These are phyloP conservation scores for Phanerotoma sp. DNA, from an alignment of 2,888 invertebrate genomes.

Conservation along the genomic window DNA sequence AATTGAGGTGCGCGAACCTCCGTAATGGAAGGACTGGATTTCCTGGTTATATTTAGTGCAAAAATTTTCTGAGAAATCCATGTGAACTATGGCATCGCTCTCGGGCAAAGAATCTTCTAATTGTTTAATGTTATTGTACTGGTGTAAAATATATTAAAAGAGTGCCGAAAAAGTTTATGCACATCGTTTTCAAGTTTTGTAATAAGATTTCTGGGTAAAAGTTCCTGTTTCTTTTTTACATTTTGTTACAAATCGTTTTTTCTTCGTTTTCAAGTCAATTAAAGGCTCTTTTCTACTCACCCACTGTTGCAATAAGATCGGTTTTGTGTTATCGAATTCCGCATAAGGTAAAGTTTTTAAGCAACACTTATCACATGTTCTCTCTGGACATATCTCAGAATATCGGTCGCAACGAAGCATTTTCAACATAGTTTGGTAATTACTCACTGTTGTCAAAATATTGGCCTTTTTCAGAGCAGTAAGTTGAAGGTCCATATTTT, in stretches of 20 bases:
- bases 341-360: slow-evolving; percentile 2
- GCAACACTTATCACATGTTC: slow-evolving; percentile 11
- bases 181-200: no score
- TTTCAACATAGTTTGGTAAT: neutral
- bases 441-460: slow-evolving; percentile 14
- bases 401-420: slow-evolving; percentile 19
- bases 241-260: slow-evolving; percentile 36
- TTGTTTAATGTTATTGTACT: slow-evolving; percentile 23
- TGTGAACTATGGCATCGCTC: slow-evolving; percentile 36
- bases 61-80: slow-evolving; percentile 53
- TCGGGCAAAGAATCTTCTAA: slow-evolving; percentile 30
- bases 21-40: slow-evolving; percentile 51
- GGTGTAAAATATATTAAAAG: slow-evolving; percentile 28
- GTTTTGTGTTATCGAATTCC: slow-evolving; percentile 9
- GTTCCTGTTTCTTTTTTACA: slow-evolving; percentile 35
- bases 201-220: slow-evolving; percentile 29
- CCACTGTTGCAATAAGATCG: slow-evolving; percentile 10
- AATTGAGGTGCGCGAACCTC: slow-evolving; percentile 45
- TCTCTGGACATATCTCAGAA: slow-evolving; percentile 9
- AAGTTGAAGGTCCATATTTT: slow-evolving; percentile 21
- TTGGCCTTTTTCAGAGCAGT: slow-evolving; percentile 8
- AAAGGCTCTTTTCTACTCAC: neutral
- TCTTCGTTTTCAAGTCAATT: slow-evolving; percentile 38
- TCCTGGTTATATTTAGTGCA: slow-evolving; percentile 44
- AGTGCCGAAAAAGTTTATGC: slow-evolving; percentile 26